Base-by-base conservation (phyloP, 2,113 vertebrate genomes). In the Phalacrocorax carbo region DNA sequence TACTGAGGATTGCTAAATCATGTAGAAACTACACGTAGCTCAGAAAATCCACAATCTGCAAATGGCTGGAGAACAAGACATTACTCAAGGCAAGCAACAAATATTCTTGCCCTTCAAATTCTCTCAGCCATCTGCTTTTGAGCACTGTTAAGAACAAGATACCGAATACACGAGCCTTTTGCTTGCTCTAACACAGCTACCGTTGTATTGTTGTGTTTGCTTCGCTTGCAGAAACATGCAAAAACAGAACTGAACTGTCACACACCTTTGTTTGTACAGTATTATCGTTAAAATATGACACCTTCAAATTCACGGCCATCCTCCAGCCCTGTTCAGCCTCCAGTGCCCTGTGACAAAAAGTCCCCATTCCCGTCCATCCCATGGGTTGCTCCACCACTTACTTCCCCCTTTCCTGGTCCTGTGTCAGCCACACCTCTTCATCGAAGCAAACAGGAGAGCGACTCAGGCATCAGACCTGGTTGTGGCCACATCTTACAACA, bases 301-400 rank as follows among this genome's bases (percentile, higher is more conserved):
- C 15, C n/a, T 61, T 22, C 1, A 32, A 44, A 55, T 1, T 7
- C 27, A n/a, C 0, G 1, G 40, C 21, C 20, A 44, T 10, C 27
- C 23, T 65, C 55, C 2, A 0, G 12, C 34, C 44, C 81, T 15
- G 18, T 9, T 48, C 25, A 30, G 46, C 16, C 30, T 40, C 36
- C 27, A 36, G 32, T 34, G 38, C 15, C 32, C n/a, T 2, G 8
- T 10, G 30, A 26, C 30, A 21, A 11, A 5, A 54, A 25, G 62
- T 7, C 30, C 7, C 29, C n/a, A 5, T 12, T 21, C 29, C 21
- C 13, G 7, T 4, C 66, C 66, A 58, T 10, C 34, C 57, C 52
- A 8, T 1, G 10, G 13, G 44, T 2, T 69, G 54, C 48, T 54
- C 60, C 61, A 48, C 10, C 23, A 11, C 9, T 7, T 4, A 2